phyloP scores from a whole-genome alignment of 30 jellyfish, hydroid and myxozoan genomes.

The Aurelia sp. region DNA sequence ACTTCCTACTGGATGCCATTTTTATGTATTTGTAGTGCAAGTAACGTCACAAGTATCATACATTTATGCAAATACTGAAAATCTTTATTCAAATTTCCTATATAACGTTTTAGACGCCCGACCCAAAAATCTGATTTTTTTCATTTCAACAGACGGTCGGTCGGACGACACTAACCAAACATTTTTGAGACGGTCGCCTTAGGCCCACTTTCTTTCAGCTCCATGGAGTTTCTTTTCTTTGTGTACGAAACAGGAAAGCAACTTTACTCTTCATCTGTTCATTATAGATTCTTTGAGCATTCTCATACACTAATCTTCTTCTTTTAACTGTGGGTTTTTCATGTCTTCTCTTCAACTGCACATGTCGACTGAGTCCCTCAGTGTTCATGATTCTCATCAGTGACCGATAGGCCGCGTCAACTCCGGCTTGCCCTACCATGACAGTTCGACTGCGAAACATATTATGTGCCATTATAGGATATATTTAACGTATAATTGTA shows the following conservation, averaged over 20 bases:
- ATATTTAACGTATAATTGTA: background rate
- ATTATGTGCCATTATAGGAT: slow-evolving; percentile 82
- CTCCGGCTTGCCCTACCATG: slow-evolving; percentile 94
- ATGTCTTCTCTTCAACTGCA: slow-evolving; percentile 75
- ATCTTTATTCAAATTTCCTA: no score
- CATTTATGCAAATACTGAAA: no score
- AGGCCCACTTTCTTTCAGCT: slow-evolving; percentile 42
- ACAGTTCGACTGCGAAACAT: slow-evolving; percentile 89
- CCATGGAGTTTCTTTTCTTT: slow-evolving; percentile 92
- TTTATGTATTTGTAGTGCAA: no score
- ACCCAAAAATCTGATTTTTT: no score
- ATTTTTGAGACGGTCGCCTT: no score
- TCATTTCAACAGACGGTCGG: no score
- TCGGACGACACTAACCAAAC: no score
- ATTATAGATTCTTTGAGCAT: slow-evolving; percentile 76
- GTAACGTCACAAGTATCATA: no score
- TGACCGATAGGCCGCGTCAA: slow-evolving; percentile 85
- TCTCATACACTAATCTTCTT: slow-evolving; percentile 79
- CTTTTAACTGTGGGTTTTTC: slow-evolving; percentile 95
- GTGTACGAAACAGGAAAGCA: slow-evolving; percentile 68
- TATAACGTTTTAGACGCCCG: no score
- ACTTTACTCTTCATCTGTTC: slow-evolving; percentile 72
- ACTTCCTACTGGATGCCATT: no score
- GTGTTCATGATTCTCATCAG: slow-evolving; percentile 73
- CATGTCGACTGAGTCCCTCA: slow-evolving; percentile 86